Percentiles rank a stretch among this genome's conserved stretches.
Conservation (phyloP, 2,113 vertebrate species). For the Rhegmatorhina hoffmannsi region DNA sequence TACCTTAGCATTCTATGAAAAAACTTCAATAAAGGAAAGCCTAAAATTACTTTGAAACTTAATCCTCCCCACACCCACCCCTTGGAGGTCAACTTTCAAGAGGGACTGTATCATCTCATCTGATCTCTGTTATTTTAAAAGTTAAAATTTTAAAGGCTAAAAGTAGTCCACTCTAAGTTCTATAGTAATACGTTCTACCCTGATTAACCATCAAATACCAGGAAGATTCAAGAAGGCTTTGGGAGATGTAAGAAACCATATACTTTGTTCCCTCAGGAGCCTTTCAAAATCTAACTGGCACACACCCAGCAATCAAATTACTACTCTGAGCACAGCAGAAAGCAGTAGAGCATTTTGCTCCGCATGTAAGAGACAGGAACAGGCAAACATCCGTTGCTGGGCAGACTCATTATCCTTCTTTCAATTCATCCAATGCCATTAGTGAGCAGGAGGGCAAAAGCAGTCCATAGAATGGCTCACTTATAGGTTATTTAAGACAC, state of each 20-base stretch:
- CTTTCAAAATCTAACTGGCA: not conserved
- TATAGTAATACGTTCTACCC: not conserved
- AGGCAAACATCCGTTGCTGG: fast-evolving
- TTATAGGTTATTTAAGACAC: not conserved
- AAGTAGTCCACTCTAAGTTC: not conserved
- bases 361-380: not conserved
- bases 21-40: not conserved
- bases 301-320: not conserved
- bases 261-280: not conserved
- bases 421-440: not conserved
- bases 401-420: not conserved
- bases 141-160: not conserved
- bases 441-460: not conserved
- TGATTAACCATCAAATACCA: not conserved
- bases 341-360: not conserved
- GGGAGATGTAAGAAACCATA: not conserved
- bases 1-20: not conserved
- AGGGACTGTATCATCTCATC: not conserved
- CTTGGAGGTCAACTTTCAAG: not conserved
- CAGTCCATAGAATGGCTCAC: not conserved
- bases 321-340: not conserved
- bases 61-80: fast-evolving
- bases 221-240: not conserved
- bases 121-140: not conserved
- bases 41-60: not conserved